Conservation (phyloP, 2,113 vertebrate species). For the Nyctibius bracteatus region DNA sequence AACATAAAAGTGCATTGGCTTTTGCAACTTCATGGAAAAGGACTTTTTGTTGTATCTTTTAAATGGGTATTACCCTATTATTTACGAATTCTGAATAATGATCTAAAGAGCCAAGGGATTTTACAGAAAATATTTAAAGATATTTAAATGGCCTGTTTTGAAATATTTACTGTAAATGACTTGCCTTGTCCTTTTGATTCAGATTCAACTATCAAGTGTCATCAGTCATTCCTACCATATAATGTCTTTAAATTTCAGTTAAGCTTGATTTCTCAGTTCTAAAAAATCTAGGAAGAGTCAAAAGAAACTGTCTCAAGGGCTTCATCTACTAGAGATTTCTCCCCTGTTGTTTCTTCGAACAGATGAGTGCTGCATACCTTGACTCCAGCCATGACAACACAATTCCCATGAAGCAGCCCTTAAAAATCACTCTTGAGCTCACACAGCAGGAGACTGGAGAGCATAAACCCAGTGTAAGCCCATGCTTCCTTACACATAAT, state of each 20-base stretch:
- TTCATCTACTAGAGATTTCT: slow-evolving; percentile 23
- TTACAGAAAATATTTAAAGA: not conserved
- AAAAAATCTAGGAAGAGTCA: not conserved
- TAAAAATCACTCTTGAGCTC: slow-evolving; percentile 10
- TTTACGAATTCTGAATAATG: not conserved
- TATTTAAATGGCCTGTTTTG: not conserved
- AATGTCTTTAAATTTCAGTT: slow-evolving; percentile 39
- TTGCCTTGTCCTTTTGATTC: not conserved
- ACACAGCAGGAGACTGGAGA: slow-evolving; percentile 18
- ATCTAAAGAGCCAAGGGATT: not conserved
- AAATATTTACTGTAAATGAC: not conserved
- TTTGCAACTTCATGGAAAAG: not conserved
- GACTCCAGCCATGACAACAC: slow-evolving; percentile 57
- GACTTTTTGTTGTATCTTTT: not conserved
- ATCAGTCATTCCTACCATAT: not conserved
- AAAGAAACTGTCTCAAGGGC: slow-evolving; percentile 21
- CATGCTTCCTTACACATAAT: not conserved
- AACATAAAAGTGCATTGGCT: not conserved
- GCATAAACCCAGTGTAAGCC: not conserved
- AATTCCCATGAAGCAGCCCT: slow-evolving; percentile 33
- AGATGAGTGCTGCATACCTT: slow-evolving; percentile 50
- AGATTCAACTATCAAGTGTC: slow-evolving; percentile 8
- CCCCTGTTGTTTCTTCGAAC: not conserved
- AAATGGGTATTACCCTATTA: not conserved
- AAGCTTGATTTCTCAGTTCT: slow-evolving; percentile 18